phyloP scores from a whole-genome alignment of 2,113 vertebrate genomes.

The Condylura cristata region DNA sequence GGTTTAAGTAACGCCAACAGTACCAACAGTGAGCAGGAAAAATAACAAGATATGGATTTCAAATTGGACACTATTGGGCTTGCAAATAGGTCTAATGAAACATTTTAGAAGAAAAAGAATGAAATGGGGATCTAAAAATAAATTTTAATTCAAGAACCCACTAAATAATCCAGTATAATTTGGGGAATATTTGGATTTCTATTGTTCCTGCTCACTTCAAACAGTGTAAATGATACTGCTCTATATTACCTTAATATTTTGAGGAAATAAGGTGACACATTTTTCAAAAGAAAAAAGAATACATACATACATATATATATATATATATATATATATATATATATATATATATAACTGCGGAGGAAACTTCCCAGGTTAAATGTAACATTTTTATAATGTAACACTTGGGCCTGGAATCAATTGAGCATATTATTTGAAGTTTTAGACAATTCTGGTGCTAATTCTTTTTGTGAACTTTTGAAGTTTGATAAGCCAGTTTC shows the following conservation, averaged over 20 bases:
- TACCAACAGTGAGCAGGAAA: slow-evolving; percentile 22
- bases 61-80: neutral
- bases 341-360: slow-evolving; percentile 37
- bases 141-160: slow-evolving; percentile 23
- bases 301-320: slow-evolving; percentile 2
- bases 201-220: neutral
- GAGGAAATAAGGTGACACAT: slow-evolving; percentile 57
- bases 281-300: slow-evolving; percentile 33
- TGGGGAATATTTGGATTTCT: neutral
- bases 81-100: neutral
- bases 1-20: slow-evolving; percentile 30
- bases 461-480: slow-evolving; percentile 63
- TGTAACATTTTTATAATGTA: slow-evolving; percentile 54
- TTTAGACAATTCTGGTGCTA: slow-evolving; percentile 73
- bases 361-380: slow-evolving; percentile 11
- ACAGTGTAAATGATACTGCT: neutral
- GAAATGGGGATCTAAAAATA: slow-evolving; percentile 1
- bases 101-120: slow-evolving; percentile 2
- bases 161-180: slow-evolving; percentile 3
- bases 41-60: neutral
- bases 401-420: neutral
- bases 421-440: slow-evolving; percentile 47
- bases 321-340: too few relatives aligned
- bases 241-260: slow-evolving; percentile 46
- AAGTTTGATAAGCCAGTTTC: slow-evolving; percentile 10